phyloP scores from a whole-genome alignment of 2,888 invertebrate genomes.

The Pristionchus mayeri region DNA sequence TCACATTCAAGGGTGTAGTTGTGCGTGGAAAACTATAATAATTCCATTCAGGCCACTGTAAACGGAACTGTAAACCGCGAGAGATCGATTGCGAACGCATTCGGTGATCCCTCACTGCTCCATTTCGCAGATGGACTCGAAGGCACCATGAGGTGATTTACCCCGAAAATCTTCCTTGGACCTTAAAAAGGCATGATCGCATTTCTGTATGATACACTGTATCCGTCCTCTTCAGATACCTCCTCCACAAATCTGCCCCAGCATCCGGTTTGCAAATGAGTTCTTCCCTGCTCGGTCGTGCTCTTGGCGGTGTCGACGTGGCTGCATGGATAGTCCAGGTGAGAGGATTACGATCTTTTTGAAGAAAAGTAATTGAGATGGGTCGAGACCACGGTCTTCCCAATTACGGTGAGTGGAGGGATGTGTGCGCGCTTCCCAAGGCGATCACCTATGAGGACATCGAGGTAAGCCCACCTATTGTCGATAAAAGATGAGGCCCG shows the following conservation, averaged over 20 bases:
- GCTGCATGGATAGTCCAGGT: slow-evolving; percentile 67
- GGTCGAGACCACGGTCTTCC: slow-evolving; percentile 75
- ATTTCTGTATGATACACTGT: too few species aligned
- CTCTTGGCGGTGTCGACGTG: slow-evolving; percentile 60
- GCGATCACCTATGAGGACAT: slow-evolving; percentile 57
- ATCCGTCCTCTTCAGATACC: too few species aligned
- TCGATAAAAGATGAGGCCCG: not conserved
- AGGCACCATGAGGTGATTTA: slow-evolving; percentile 58
- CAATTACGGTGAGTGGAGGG: slow-evolving; percentile 68
- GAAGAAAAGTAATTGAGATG: not conserved
- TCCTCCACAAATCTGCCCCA: slow-evolving; percentile 66
- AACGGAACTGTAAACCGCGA: slow-evolving; percentile 5
- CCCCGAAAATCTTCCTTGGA: not conserved
- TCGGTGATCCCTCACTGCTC: slow-evolving; percentile 65
- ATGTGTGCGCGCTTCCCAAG: slow-evolving; percentile 67
- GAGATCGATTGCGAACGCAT: slow-evolving; percentile 50
- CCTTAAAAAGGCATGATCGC: not conserved
- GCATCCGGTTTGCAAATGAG: slow-evolving; percentile 68
- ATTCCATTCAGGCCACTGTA: slow-evolving; percentile 36
- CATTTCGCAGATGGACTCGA: slow-evolving; percentile 63
- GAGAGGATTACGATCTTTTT: not conserved
- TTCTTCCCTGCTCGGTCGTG: slow-evolving; percentile 55
- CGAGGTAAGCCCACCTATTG: slow-evolving; percentile 3
- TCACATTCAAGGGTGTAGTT: too few species aligned
- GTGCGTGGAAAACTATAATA: too few species aligned